Conservation (phyloP, 2,797 vertebrate genomes). For the Microcaecilia unicolor region DNA sequence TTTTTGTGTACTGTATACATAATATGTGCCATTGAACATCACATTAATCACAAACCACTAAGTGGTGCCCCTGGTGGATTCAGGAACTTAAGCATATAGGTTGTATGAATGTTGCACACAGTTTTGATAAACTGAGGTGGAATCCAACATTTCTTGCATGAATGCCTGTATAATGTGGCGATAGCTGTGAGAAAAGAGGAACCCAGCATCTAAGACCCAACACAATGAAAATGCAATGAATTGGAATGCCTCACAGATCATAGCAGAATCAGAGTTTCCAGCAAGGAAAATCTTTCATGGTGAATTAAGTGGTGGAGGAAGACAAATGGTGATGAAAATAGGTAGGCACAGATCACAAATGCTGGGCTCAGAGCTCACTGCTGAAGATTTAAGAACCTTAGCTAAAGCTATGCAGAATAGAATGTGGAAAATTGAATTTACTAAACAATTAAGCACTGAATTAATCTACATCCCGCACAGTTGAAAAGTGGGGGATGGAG, state of each 20-base stretch:
- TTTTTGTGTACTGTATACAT: too few relatives aligned
- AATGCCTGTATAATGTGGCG: conserved; percentile 85
- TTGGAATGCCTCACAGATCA: conserved; percentile 98
- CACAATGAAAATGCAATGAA: conserved; percentile 97
- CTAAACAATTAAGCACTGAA: conserved; percentile 97
- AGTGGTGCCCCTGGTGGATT: conserved; percentile 39
- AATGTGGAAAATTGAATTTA: conserved; percentile 98
- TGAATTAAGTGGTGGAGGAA: conserved; percentile 93
- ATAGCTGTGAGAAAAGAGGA: conserved; percentile 76
- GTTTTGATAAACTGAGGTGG: conserved; percentile 73
- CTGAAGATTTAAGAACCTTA: conserved; percentile 94
- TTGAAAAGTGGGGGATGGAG: conserved; percentile 66
- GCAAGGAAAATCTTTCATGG: conserved; percentile 99
- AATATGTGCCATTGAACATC: too few relatives aligned
- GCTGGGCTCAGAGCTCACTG: conserved; percentile 70
- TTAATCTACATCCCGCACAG: conserved; percentile 86
- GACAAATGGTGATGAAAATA: conserved; percentile 87
- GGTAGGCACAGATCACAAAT: conserved; percentile 84
- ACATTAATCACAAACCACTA: conserved; percentile 49
- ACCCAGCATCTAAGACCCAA: conserved; percentile 77
- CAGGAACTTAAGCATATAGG: conserved; percentile 58
- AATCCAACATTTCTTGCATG: conserved; percentile 91
- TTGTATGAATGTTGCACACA: conserved; percentile 41
- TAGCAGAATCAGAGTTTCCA: conserved; percentile 99
- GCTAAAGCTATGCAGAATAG: conserved; percentile 88